Percentiles rank a stretch among this genome's conserved stretches.
phyloP scores from a whole-genome alignment of 1,140 invertebrate species.

The Drosophila equinoxialis region DNA sequence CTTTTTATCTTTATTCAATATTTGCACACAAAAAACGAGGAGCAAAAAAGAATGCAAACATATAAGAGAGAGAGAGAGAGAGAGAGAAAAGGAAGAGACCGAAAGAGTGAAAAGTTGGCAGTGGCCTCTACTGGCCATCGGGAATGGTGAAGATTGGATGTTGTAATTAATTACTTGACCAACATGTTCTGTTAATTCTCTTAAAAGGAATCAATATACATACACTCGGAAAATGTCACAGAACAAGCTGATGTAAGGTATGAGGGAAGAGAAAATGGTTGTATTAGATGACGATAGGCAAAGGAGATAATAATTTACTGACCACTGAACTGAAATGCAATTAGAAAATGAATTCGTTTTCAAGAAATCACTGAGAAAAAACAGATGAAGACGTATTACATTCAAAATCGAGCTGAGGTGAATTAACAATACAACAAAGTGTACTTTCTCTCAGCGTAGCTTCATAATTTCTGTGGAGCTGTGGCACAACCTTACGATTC shows the following conservation, averaged over 20 bases:
- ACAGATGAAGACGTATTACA: neutral
- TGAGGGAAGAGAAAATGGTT: no score
- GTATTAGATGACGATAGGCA: neutral
- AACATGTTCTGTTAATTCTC: slow-evolving; percentile 30
- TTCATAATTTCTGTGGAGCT: neutral
- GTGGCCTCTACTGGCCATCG: neutral
- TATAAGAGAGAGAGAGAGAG: no score
- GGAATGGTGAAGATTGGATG: neutral
- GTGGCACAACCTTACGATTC: neutral
- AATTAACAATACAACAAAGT: no score
- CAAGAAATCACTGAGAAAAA: neutral
- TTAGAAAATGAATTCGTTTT: neutral
- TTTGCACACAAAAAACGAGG: neutral
- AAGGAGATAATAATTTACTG: neutral
- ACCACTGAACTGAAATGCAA: neutral
- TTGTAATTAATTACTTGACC: slow-evolving; percentile 30
- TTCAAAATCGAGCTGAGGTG: no score
- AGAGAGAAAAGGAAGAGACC: neutral
- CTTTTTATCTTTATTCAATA: neutral
- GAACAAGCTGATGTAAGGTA: neutral
- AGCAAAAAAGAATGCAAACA: no score
- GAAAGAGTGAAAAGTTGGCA: neutral
- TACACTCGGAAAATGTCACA: neutral
- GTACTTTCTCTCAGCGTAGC: neutral
- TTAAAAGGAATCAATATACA: slow-evolving; percentile 26